phyloP scores from a whole-genome alignment of 2,797 vertebrate species.

The Hafferia zeledoni region DNA sequence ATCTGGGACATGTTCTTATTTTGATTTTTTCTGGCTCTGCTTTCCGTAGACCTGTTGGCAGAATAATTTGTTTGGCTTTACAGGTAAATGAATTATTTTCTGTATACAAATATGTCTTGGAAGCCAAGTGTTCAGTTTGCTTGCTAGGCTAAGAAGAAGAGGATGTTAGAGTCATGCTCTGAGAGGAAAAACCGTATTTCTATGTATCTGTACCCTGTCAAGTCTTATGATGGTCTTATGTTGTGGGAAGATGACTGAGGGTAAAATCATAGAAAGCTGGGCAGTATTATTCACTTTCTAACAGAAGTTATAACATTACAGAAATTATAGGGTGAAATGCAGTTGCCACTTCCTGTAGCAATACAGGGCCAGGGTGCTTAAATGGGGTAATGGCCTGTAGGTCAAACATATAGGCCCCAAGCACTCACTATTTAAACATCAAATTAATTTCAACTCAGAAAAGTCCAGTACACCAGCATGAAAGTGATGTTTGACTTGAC shows the following conservation, averaged over 20 bases:
- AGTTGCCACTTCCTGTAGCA: neutral
- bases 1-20: neutral
- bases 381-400: neutral
- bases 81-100: neutral
- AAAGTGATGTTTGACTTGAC: neutral
- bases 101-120: neutral
- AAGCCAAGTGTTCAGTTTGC: neutral
- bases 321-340: rapidly evolving
- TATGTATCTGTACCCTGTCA: neutral
- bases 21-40: neutral
- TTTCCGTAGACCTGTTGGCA: neutral
- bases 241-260: neutral
- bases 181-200: neutral
- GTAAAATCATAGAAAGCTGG: neutral
- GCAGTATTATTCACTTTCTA: neutral
- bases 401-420: neutral
- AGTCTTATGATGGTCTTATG: neutral
- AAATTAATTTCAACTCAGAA: neutral
- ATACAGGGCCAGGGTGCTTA: neutral
- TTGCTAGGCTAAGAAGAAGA: neutral
- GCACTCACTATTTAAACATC: neutral
- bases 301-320: too few relatives aligned
- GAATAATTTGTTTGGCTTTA: neutral
- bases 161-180: neutral
- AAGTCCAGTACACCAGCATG: neutral